Evolutionary conservation across 2,797 vertebrate genomes (phyloP), one percentile per base, ranked within the genome.

Genomic region (Darevskia nairensis): DNA sequence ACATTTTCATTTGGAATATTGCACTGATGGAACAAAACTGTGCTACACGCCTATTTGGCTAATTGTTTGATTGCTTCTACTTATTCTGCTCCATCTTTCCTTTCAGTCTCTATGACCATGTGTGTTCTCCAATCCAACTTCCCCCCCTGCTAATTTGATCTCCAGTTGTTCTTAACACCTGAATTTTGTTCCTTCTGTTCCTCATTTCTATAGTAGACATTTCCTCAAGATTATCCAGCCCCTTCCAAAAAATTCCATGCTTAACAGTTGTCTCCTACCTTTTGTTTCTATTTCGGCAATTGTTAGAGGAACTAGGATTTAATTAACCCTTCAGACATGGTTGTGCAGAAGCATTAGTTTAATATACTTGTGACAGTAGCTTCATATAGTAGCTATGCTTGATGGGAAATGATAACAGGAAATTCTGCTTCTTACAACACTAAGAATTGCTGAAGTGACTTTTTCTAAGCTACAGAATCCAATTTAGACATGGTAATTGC

Each of bases 261-360:
- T n/a, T 6, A n/a, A 55, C 27, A 61, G 4, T 74, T 59, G 68
- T 61, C 46, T 61, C 44, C 39, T 59, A 80, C 13, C 27, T 74
- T 59, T 61, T 39, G 23, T 10, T 29, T 25, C 32, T 41, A 35
- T 9, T 71, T 32, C 8, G 19, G 61, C 27, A 74, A 4, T 55
- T 55, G 50, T 29, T 86, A 9, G n/a, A 78, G 29, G 75, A 64
- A 78, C 29, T 78, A 66, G 64, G 19, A 85, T n/a, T 89, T 29
- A 32, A 85, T 88, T 88, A 15, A 79, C 15, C 83, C 92, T 86
- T 35, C 17, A 91, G 88, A 92, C 25, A 83, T 8, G 6, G 19
- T 77, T 29, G 3, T 90, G n/a, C 75, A 64, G n/a, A 81, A 64
- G 61, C 39, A 71, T 41, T 82, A 25, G 32, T 32, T 83, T 72